Evolutionary conservation across 2,113 vertebrate species (phyloP), one percentile per base, ranked within the genome.

Genomic region (Cebidichthys violaceus): DNA sequence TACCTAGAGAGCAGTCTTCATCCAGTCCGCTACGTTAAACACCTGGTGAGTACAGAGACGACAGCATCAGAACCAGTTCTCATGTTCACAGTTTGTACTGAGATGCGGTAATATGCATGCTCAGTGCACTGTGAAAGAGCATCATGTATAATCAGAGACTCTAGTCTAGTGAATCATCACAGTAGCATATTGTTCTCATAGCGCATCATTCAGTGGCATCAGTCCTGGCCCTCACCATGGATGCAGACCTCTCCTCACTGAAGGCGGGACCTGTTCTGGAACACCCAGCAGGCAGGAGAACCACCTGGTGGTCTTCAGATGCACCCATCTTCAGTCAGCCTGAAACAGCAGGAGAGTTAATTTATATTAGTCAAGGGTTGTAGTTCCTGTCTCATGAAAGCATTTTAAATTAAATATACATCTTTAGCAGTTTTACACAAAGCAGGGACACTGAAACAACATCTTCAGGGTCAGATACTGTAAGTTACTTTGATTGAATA

Each of bases 81-180:
- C 9, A 52, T 29, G 0, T 9, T 4, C 0, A 7, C 18, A 1
- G 6, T 18, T 8, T 33, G 27, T 20, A 29, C 0, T 15, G 4
- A 47, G 0, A 14, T 20, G 10, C 0, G 10, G 27, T 68, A 1
- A 8, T 0, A 47, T 60, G 64, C 54, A 39, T 73, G 54, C 13
- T 91, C 90, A 91, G 90, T 90, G 88, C 87, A 91, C 91, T 93
- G 90, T 93, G 90, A 91, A 91, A 85, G 59, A 87, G 60, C 92
- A 71, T 93, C 92, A 92, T 79, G 45, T n/a, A 6, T 37, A 35
- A 33, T 93, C 92, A 92, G 92, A 90, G 92, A 93, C 92, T 92
- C 92, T 93, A 93, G 92, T 92, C 92, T 88, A 24, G 47, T 81
- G 81, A 71, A 81, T 93, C 92, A 93, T 93, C 90, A 92, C 50